These are phyloP conservation scores for Myrmophylax atrothorax DNA, from an alignment of 2,113 vertebrate species.

Conservation along the genomic window DNA sequence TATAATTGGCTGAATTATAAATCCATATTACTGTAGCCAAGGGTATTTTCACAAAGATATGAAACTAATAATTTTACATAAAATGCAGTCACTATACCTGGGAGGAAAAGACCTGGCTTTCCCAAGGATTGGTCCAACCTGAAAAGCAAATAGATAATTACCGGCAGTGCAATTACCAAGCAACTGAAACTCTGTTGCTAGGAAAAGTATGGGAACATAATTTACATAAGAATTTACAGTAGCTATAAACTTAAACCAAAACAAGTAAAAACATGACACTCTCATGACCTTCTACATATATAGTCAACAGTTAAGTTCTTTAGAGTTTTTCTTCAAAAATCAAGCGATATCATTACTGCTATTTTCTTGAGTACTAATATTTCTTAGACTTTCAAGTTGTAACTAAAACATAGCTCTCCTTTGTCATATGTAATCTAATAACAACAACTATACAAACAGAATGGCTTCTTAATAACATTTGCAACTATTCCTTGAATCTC, in stretches of 20 bases:
- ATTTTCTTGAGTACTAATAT: neutral
- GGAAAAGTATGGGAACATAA: neutral
- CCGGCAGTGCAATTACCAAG: neutral
- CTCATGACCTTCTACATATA: neutral
- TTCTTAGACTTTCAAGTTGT: neutral
- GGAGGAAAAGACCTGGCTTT: conserved; percentile 80
- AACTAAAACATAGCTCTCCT: neutral
- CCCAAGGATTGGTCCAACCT: conserved; percentile 81
- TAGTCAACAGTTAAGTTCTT: neutral
- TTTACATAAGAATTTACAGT: conserved; percentile 15
- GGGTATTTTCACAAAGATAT: neutral
- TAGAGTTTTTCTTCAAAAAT: neutral
- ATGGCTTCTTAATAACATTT: conserved; percentile 25
- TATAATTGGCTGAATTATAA: neutral
- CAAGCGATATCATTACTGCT: neutral
- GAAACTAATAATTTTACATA: neutral
- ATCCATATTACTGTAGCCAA: neutral
- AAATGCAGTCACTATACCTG: conserved; percentile 69
- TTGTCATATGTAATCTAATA: conserved; percentile 15
- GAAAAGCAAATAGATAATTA: conserved; percentile 34
- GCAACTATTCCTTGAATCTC: neutral
- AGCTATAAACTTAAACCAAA: neutral
- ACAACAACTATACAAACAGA: conserved; percentile 1
- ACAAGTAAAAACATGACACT: neutral
- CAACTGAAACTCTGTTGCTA: neutral